Percentiles rank a stretch among this genome's conserved stretches.
These are phyloP conservation scores for Callipepla squamata DNA, from an alignment of 2,113 vertebrate species.

Conservation along the genomic window DNA sequence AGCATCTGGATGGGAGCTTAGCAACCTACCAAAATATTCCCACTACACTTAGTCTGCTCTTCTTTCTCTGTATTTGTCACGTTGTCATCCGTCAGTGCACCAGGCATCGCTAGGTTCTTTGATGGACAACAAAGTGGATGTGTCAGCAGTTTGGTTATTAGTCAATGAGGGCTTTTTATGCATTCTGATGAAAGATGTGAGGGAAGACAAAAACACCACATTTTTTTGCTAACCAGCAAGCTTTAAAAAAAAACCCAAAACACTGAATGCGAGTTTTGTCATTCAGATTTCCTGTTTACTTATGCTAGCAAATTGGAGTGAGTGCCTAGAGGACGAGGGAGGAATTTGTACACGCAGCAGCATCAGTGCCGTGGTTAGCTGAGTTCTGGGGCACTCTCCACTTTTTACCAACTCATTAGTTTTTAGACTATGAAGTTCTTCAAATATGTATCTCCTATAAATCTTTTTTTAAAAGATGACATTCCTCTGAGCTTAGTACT, in stretches of 20 bases:
- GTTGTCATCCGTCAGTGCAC: background rate
- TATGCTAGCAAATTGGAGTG: background rate
- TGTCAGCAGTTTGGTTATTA: background rate
- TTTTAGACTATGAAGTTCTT: background rate
- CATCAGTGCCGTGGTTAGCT: background rate
- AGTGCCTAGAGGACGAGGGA: background rate
- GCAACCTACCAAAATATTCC: background rate
- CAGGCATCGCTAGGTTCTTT: background rate
- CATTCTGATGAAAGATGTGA: background rate
- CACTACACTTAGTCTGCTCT: background rate
- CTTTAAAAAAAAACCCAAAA: background rate
- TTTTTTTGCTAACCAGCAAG: background rate
- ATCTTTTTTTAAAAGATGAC: background rate
- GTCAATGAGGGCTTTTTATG: background rate
- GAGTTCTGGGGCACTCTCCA: background rate
- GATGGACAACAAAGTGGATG: background rate
- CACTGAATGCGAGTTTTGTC: background rate
- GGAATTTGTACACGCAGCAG: background rate
- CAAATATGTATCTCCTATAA: background rate
- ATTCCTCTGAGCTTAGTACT: background rate
- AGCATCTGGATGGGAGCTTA: constrained; percentile 5
- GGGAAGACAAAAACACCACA: background rate
- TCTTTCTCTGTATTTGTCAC: background rate
- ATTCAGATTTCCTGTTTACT: background rate
- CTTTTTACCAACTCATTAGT: background rate